Conservation (phyloP, 2,797 vertebrate genomes). For the Tiaroga cobitis region DNA sequence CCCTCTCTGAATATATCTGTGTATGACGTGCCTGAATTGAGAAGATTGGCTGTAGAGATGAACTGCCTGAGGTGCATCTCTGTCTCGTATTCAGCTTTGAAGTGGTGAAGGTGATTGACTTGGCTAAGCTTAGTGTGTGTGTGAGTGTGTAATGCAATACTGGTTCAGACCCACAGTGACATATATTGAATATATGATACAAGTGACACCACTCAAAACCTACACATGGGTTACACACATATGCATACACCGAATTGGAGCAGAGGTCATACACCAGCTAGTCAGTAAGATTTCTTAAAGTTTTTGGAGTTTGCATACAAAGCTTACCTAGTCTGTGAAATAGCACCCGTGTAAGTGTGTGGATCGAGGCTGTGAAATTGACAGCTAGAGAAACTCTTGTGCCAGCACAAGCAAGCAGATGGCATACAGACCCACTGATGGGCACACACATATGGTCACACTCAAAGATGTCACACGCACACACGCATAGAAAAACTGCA, state of each 20-base stretch:
- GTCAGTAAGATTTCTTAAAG: not conserved
- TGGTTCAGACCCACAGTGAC: slow-evolving; percentile 12
- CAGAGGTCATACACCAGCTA: not conserved
- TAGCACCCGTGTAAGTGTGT: slow-evolving; percentile 25
- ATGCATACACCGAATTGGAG: not conserved
- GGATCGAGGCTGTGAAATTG: slow-evolving; percentile 56
- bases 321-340: slow-evolving; percentile 17
- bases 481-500: slow-evolving; percentile 5
- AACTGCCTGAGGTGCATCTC: slow-evolving; percentile 20
- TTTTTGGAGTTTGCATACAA: slow-evolving; percentile 19
- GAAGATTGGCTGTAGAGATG: slow-evolving; percentile 9
- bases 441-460: slow-evolving; percentile 76
- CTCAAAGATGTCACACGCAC: slow-evolving; percentile 22
- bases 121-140: slow-evolving; percentile 13
- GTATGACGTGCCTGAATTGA: not conserved
- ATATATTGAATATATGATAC: not conserved
- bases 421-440: slow-evolving; percentile 79
- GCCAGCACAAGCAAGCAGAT: slow-evolving; percentile 79
- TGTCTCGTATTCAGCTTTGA: slow-evolving; percentile 12
- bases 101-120: slow-evolving; percentile 34
- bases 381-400: slow-evolving; percentile 75
- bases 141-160: slow-evolving; percentile 38
- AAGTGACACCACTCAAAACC: slow-evolving; percentile 6
- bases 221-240: not conserved
- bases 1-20: not conserved